Percentiles rank a stretch among this genome's conserved stretches.
Evolutionary conservation across 2,888 invertebrate genomes (phyloP).

Genomic region (Hetaerina titia): DNA sequence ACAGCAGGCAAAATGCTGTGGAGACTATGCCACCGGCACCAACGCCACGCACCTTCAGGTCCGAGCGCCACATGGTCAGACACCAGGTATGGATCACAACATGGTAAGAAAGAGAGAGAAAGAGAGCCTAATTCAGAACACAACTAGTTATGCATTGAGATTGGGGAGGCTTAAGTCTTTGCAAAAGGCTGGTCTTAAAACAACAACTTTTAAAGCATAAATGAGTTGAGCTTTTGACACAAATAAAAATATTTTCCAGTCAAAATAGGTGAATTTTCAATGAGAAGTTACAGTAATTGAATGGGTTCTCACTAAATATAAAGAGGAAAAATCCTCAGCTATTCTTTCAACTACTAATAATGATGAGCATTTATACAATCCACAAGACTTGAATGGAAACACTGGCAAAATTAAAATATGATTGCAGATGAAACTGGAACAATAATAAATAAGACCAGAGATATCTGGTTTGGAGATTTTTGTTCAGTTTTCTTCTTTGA

Average conservation of each 20-base stretch:
- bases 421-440: background rate
- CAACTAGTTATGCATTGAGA: background rate
- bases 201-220: background rate
- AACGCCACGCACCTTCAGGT: conserved; percentile 93
- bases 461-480: no score
- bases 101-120: background rate
- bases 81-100: background rate
- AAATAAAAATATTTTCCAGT: background rate
- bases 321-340: no score
- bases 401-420: background rate
- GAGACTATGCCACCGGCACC: conserved; percentile 99
- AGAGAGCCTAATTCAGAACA: background rate
- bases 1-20: conserved; percentile 99
- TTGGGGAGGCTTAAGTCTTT: background rate
- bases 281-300: background rate
- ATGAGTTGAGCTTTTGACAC: background rate
- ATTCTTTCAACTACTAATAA: no score
- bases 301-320: no score
- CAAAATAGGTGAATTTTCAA: background rate
- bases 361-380: no score
- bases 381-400: background rate
- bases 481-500: background rate
- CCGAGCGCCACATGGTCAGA: background rate
- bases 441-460: background rate
- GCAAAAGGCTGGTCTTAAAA: background rate